Conservation (phyloP, 1,140 invertebrate genomes). For the Vanessa tameamea region DNA sequence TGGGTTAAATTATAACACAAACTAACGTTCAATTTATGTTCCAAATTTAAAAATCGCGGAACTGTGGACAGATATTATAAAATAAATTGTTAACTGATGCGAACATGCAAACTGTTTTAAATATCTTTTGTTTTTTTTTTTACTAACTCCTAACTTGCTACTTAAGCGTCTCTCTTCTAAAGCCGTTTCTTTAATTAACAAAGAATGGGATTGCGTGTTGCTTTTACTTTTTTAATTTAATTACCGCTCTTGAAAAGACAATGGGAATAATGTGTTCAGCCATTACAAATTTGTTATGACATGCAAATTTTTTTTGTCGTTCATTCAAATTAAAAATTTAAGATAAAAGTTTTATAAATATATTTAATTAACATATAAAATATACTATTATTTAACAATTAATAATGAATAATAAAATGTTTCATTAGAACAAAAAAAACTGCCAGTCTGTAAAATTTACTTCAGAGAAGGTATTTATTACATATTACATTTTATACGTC, state of each 20-base stretch:
- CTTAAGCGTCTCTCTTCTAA: slow-evolving; percentile 64
- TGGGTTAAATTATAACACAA: not conserved
- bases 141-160: slow-evolving; percentile 67
- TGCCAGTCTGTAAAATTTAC: not conserved
- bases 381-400: no score
- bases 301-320: slow-evolving; percentile 60
- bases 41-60: not conserved
- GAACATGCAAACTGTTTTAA: slow-evolving; percentile 62
- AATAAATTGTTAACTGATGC: slow-evolving; percentile 56
- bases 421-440: not conserved
- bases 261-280: slow-evolving; percentile 70
- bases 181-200: slow-evolving; percentile 76
- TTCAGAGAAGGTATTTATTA: not conserved
- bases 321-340: slow-evolving; percentile 41
- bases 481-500: not conserved
- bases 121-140: slow-evolving; percentile 61
- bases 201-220: slow-evolving; percentile 74
- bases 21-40: not conserved
- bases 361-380: no score
- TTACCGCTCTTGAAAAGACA: slow-evolving; percentile 65
- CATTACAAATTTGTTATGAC: slow-evolving; percentile 62
- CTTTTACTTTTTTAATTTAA: slow-evolving; percentile 78
- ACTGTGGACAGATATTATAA: slow-evolving; percentile 12
- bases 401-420: no score
- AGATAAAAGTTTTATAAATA: slow-evolving; percentile 5